phyloP scores from a whole-genome alignment of 1,140 invertebrate species.

The Plectrocnemia conspersa region DNA sequence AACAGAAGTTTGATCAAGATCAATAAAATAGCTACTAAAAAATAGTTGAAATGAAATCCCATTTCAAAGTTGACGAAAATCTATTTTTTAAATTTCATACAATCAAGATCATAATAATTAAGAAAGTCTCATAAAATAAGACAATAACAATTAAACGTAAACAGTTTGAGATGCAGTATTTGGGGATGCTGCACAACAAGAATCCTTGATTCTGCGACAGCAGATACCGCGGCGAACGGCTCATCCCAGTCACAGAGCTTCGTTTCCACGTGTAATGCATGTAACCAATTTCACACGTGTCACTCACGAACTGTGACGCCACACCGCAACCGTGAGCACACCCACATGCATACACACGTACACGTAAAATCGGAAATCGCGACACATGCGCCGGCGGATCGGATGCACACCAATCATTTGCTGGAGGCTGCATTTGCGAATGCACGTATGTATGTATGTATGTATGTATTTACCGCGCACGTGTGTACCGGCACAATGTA shows the following conservation, averaged over 20 bases:
- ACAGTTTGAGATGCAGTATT: too few species aligned
- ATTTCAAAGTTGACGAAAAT: too few species aligned
- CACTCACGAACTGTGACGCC: conserved; percentile 29
- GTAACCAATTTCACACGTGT: conserved; percentile 36
- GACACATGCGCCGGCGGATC: neutral
- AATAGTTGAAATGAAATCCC: too few species aligned
- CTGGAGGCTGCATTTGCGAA: neutral
- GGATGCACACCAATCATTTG: neutral
- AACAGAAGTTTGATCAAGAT: too few species aligned
- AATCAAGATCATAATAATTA: too few species aligned
- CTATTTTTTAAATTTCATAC: too few species aligned
- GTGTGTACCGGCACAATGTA: conserved; percentile 12
- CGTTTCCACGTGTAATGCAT: conserved; percentile 28
- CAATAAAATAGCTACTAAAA: too few species aligned
- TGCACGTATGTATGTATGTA: conserved; percentile 11
- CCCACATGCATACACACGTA: conserved; percentile 10
- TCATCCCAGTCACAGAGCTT: neutral
- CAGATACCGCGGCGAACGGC: neutral
- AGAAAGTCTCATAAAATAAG: too few species aligned
- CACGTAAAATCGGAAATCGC: neutral
- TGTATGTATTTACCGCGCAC: neutral
- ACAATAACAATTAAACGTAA: too few species aligned
- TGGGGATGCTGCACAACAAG: too few species aligned
- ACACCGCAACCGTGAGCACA: conserved; percentile 20
- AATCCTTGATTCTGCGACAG: neutral